These are phyloP conservation scores for Nysson spinosus DNA, from an alignment of 2,888 invertebrate species.

Conservation along the genomic window DNA sequence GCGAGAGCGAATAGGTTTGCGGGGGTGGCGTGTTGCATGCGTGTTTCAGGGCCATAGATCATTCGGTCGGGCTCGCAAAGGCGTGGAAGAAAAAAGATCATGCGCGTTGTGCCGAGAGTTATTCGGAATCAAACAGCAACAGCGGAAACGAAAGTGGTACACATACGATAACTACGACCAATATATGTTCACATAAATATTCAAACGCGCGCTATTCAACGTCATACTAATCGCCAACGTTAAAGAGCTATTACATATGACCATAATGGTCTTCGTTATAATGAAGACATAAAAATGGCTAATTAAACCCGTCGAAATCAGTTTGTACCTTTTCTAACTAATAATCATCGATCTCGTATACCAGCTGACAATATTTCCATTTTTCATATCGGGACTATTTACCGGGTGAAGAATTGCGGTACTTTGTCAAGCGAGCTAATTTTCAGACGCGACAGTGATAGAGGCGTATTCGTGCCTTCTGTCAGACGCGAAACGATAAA, in stretches of 20 bases:
- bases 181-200: background rate
- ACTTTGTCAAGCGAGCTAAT: constrained; percentile 32
- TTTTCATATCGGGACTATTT: constrained; percentile 26
- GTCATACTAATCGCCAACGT: no score
- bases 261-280: no score
- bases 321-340: no score
- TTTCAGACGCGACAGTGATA: constrained; percentile 40
- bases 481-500: constrained; percentile 15
- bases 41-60: constrained; percentile 70
- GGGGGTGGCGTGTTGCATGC: constrained; percentile 70
- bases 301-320: no score
- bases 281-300: no score
- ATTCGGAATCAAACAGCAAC: constrained; percentile 21
- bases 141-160: constrained; percentile 34
- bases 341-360: background rate
- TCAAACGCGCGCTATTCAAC: no score
- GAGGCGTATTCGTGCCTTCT: constrained; percentile 27
- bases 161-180: background rate
- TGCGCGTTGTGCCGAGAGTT: constrained; percentile 27
- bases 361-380: background rate
- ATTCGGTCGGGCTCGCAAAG: constrained; percentile 48
- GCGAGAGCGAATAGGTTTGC: constrained; percentile 57
- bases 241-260: no score
- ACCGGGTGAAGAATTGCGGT: constrained; percentile 30
- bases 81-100: constrained; percentile 49